A percentile compares a stretch with the other conserved stretches of the same genome.
Conservation (phyloP, 2,113 vertebrate species). For the Illadopsis cleaveri region DNA sequence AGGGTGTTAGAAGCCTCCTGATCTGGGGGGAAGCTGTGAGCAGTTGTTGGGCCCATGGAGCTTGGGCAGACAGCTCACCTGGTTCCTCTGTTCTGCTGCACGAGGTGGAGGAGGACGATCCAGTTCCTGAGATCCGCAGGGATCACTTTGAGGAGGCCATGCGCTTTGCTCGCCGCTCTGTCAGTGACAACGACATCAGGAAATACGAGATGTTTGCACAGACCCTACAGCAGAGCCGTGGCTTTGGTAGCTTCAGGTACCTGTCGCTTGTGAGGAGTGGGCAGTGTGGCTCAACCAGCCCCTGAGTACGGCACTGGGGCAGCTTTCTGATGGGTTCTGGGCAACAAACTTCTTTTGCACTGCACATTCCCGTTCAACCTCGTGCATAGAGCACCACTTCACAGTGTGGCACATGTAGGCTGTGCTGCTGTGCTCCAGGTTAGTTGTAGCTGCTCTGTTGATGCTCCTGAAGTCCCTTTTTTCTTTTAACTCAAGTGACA, state of each 20-base stretch:
- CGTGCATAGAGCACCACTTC: rapidly evolving
- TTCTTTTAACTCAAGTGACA: rapidly evolving
- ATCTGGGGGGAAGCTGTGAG: neutral
- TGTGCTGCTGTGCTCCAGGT: neutral
- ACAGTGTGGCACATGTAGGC: rapidly evolving
- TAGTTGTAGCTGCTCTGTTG: neutral
- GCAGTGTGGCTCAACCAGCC: neutral
- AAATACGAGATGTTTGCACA: slow-evolving; percentile 99
- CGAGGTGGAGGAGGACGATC: slow-evolving; percentile 97
- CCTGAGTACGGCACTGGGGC: neutral
- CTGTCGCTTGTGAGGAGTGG: no score
- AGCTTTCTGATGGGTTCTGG: neutral
- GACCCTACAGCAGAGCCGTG: slow-evolving; percentile 98
- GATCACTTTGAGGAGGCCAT: slow-evolving; percentile 99
- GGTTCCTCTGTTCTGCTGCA: slow-evolving; percentile 9
- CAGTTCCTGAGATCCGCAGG: slow-evolving; percentile 94
- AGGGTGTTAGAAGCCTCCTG: neutral
- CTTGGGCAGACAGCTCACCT: neutral
- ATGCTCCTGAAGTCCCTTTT: neutral
- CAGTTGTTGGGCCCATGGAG: rapidly evolving
- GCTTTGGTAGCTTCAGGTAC: slow-evolving; percentile 99
- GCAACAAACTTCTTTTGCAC: neutral
- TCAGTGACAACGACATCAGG: slow-evolving; percentile 98
- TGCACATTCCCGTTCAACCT: rapidly evolving
- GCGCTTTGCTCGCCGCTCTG: slow-evolving; percentile 97